A percentile compares a stretch with the other conserved stretches of the same genome.
phyloP scores from a whole-genome alignment of 2,797 vertebrate genomes.

The Sternotherus odoratus region DNA sequence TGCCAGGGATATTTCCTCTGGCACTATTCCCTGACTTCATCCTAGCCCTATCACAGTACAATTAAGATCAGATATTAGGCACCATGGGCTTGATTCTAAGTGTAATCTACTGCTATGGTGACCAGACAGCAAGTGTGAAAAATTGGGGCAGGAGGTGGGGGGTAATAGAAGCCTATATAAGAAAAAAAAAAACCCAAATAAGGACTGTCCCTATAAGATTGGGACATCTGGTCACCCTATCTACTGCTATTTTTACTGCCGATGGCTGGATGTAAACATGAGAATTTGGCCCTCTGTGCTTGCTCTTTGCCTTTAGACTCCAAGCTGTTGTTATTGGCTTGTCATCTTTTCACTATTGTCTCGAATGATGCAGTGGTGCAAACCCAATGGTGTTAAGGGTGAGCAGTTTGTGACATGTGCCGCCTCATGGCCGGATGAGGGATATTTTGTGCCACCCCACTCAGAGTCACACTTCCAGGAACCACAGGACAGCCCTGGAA shows the following conservation, averaged over 20 bases:
- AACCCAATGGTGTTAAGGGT: neutral
- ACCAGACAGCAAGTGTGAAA: too few relatives aligned
- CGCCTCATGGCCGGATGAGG: neutral
- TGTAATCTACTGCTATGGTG: neutral
- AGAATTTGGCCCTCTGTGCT: neutral
- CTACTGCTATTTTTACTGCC: neutral
- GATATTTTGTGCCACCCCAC: neutral
- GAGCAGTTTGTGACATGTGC: neutral
- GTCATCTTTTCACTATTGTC: neutral
- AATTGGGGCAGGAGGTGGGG: too few relatives aligned
- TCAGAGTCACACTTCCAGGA: neutral
- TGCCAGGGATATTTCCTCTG: neutral
- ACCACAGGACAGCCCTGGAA: neutral
- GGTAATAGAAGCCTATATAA: too few relatives aligned
- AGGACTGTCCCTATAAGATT: too few relatives aligned
- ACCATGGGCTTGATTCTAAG: neutral
- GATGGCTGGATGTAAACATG: neutral
- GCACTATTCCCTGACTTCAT: neutral
- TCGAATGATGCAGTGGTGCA: neutral
- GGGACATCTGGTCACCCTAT: too few relatives aligned
- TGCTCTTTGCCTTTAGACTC: slow-evolving; percentile 6
- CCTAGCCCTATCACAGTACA: neutral
- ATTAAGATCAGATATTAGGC: neutral
- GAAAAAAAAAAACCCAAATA: too few relatives aligned
- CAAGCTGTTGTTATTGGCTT: neutral